Conservation (phyloP, 2,113 vertebrate genomes). For the Recurvirostra avosetta region DNA sequence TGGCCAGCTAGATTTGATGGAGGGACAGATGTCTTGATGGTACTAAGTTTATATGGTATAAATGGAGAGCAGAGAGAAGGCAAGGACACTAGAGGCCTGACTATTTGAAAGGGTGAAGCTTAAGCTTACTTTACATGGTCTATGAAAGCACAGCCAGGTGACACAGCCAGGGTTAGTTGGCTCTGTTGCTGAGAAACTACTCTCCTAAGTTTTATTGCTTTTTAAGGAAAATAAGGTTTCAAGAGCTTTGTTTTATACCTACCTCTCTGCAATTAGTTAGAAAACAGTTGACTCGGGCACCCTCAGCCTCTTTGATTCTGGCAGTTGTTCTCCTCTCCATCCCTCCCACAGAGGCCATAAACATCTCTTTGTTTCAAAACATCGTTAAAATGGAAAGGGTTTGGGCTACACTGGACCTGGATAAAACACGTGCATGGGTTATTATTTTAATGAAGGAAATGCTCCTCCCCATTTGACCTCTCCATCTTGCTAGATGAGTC, state of each 20-base stretch:
- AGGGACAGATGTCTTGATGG: background rate
- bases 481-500: background rate
- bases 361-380: background rate
- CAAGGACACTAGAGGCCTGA: background rate
- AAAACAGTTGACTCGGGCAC: background rate
- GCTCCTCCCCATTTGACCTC: background rate
- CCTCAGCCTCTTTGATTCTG: background rate
- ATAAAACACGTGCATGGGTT: background rate
- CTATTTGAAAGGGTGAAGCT: background rate
- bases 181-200: background rate
- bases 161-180: background rate
- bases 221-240: background rate
- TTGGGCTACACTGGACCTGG: background rate
- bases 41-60: background rate
- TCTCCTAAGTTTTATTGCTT: background rate
- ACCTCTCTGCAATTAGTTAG: background rate
- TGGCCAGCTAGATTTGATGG: background rate
- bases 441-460: background rate
- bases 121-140: background rate
- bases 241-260: background rate
- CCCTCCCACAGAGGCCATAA: background rate
- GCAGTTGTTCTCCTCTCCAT: background rate
- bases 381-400: background rate
- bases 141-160: background rate
- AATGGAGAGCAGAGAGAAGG: background rate